Base-by-base conservation (phyloP, 2,888 invertebrate species). In the Acronicta psi region DNA sequence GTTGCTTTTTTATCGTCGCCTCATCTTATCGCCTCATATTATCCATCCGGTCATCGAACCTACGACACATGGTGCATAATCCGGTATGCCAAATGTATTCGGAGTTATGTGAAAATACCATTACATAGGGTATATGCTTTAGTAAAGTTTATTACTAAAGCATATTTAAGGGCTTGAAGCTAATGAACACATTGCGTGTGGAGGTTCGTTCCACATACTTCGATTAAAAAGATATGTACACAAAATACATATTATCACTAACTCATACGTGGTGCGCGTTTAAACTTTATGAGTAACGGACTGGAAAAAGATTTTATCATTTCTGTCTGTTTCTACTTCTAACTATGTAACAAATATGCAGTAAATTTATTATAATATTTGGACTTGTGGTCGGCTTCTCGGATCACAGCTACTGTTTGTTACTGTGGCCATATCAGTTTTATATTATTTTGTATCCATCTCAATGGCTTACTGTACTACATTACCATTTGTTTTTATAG, bases 201-300 rank as follows among this genome's bases (percentile, higher is more conserved):
- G 4, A 13, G 31, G 29, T 31, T 13, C 25, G 1, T 4, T 5
- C 23, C 7, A 23, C 8, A 7, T 23, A 23, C 23, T 23, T 7
- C 4, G 1, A 23, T 7, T 23, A 23, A 7, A 23, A 7, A 7
- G 1, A 23, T 23, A 23, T 1, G 7, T 29, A 29, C 2, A 20
- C 5, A 20, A 2, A 4, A 20, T 11, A 29, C 2, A 2, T 29
- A 2, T 29, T 29, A 29, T 37, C 17, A 37, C 14, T 37, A 37
- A 40, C 18, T 17, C 9, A 18, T 29, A 40, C 11, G 16, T 41
- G 23, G 14, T 34, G 25, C 18, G 11, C 23, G 36, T 49, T 53
- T 52, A 62, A 62, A 44, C 40, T 62, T 45, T 37, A 40, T 40
- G 47, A 62, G 43, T 49, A n/a, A 23, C 38, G 16, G 16, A 64